Base-by-base conservation (phyloP, 1,140 invertebrate species). In the Brachionus rubens region DNA sequence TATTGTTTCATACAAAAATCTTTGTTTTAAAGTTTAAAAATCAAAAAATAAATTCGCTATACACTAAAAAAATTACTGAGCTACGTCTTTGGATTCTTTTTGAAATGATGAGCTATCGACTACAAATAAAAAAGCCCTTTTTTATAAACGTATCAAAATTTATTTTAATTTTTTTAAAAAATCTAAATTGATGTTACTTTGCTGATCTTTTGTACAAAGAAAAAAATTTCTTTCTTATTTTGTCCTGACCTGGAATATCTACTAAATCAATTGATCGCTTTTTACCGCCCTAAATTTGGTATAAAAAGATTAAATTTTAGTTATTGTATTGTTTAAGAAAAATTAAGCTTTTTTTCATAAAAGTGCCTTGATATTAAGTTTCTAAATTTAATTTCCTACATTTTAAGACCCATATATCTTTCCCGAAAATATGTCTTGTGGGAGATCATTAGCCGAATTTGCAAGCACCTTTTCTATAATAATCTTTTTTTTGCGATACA, bases 171-270 rank as follows among this genome's bases (percentile, higher is more conserved):
- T 14, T 30, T 24, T 24, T 72, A 24, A n/a, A n/a, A n/a, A n/a
- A n/a, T n/a, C n/a, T n/a, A n/a, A n/a, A n/a, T n/a, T n/a, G n/a
- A n/a, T n/a, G n/a, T n/a, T n/a, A 72, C 68, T 72, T 72, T 2
- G 68, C 46, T 33, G 46, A n/a, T 48, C 36, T 72, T 48, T 72
- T 72, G 21, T 50, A 48, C 1, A 72, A 14, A 40, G 14, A 3
- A 48, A 72, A 72, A n/a, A 26, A 72, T 40, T 72, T 72, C 1
- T 28, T 24, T 28, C 68, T 33, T 2, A 72, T 33, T 54, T 72
- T 72, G n/a, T 72, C 68, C 16, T 72, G 68, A n/a, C 68, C 68
- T 19, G 68, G 68, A 19, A 72, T 54, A 30, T 72, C 68, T 40
- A 72, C 24, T 40, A 72, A 41, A 48, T 14, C 48, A 21, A 72